These are phyloP conservation scores for Netelia fuscicornis DNA, from an alignment of 2,888 invertebrate species.

Conservation along the genomic window DNA sequence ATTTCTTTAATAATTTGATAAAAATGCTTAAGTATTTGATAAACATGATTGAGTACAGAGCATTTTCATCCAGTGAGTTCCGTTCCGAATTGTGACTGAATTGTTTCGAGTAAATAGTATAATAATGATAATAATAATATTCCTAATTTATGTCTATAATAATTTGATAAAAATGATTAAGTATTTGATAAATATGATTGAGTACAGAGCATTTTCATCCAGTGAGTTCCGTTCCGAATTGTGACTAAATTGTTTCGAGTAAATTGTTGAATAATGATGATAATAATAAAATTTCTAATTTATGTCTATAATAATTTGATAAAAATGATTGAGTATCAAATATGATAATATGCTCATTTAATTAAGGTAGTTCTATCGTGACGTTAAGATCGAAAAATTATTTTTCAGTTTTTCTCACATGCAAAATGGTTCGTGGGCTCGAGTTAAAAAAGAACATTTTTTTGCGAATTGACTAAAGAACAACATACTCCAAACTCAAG, in stretches of 20 bases:
- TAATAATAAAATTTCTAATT: not conserved
- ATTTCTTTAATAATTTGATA: too few relatives aligned
- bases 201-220: constrained; percentile 91
- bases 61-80: constrained; percentile 96
- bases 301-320: not conserved
- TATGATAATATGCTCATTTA: not conserved
- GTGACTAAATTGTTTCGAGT: constrained; percentile 84
- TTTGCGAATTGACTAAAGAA: too few relatives aligned
- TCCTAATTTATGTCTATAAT: not conserved
- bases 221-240: constrained; percentile 93
- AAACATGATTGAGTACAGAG: constrained; percentile 75
- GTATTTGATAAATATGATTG: too few relatives aligned
- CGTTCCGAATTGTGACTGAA: constrained; percentile 89
- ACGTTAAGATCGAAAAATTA: too few relatives aligned
- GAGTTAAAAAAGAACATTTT: too few relatives aligned
- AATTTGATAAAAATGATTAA: too few relatives aligned
- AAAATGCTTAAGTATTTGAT: too few relatives aligned
- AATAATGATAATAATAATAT: not conserved
- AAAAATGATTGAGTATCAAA: too few relatives aligned
- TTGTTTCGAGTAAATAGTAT: not conserved
- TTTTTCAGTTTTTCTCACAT: too few relatives aligned
- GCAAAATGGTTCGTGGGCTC: too few relatives aligned
- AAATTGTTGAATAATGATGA: not conserved
- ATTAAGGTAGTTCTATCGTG: too few relatives aligned
- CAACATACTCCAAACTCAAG: too few relatives aligned